Base-by-base conservation (phyloP, 1,140 invertebrate genomes). In the Bombus difficillimus region DNA sequence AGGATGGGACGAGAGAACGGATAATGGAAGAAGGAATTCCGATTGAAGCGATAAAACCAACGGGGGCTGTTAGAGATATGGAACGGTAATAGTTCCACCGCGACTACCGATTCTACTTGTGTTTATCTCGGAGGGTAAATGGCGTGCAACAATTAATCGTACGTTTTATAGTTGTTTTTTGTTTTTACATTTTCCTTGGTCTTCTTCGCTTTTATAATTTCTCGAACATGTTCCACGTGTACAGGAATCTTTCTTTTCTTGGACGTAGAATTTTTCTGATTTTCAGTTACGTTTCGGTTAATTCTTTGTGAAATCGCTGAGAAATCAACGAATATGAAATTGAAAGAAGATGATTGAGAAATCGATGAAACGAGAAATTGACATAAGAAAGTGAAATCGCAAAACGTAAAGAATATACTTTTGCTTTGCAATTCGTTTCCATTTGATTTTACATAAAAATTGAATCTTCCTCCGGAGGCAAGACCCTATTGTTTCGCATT, bases 1-100 rank as follows among this genome's bases (percentile, higher is more conserved):
- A 9, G 53, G 25, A 22, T 6, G 37, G 15, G 39, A 69, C 28
- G 43, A 41, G 34, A 78, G 62, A 37, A 43, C n/a, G 32, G 39
- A 79, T 59, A 62, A 79, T 62, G 76, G 75, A n/a, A 72, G 62
- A 32, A 69, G 81, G 53, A 64, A 71, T 80, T 81, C 43, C 69
- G 69, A 85, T 85, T 57, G 83, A 57, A 64, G 28, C 57, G 77
- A 74, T 85, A 64, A 81, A 68, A 85, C 34, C 57, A 41, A 37
- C n/a, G 37, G 41, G 68, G 57, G 37, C 32, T 22, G n/a, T n/a
- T 18, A 47, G 18, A 41, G 66, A 84, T 79, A 47, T 71, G 75
- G 47, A 79, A 69, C 41, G 62, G 81, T 53, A 53, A 83, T 69
- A 69, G 81, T 53, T 53, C 59, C 28, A 25, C 41, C 47, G 79